Evolutionary conservation across 2,113 vertebrate genomes (phyloP), one percentile per base, ranked within the genome.

Genomic region (Nothocercus julius): DNA sequence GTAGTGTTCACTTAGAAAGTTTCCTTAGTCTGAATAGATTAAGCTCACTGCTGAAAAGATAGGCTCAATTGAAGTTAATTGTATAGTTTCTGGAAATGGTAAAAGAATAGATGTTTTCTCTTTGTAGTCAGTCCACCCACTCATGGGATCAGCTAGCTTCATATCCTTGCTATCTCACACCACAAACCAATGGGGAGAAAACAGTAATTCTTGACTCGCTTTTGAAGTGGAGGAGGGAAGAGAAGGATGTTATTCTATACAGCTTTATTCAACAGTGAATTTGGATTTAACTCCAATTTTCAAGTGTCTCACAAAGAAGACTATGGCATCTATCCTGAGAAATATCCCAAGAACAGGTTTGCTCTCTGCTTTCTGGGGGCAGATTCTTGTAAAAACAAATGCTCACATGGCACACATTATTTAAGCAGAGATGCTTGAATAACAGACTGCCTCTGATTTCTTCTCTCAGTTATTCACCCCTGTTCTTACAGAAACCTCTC

Each of bases 41-140:
- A 97, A 95, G 58, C 75, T 90, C 51, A 85, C 97, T 94, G 97
- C 90, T 3, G 34, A 94, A 97, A 96, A 92, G 95, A 97, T 95
- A 96, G 89, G 94, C 95, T 89, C 94, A 96, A 95, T 95, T 96
- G 89, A 92, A 97, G 95, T 95, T 97, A 98, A 98, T 98, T 96
- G 95, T 77, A 97, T 74, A 42, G 77, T 93, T 92, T 53, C 81
- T 97, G 96, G 95, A 95, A 98, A 93, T 87, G 96, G 95, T 89
- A 74, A 83, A 51, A 61, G 79, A 89, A 95, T 79, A 87, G 45
- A 67, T 62, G 56, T 72, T 51, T 85, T 93, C 64, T 94, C 78
- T 70, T 69, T 87, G 70, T 94, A 95, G 82, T 92, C 74, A 62
- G 80, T 93, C 77, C 78, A 96, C 93, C 84, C 76, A 95, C 95